Percentiles rank a stretch among this genome's conserved stretches.
phyloP scores from a whole-genome alignment of 2,888 invertebrate genomes.

The Mantis religiosa region DNA sequence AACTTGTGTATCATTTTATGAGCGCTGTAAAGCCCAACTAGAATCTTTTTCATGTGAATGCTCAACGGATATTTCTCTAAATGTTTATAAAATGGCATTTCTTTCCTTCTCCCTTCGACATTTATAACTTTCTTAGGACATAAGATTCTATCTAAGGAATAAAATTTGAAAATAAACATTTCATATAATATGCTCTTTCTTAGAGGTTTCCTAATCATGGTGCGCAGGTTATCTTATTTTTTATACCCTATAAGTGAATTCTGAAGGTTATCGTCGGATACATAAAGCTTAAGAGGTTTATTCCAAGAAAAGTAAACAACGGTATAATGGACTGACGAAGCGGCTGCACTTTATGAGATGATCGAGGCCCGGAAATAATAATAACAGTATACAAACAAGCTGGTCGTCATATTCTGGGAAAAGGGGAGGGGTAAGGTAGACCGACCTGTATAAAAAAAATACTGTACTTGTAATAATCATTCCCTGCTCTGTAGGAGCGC shows the following conservation, averaged over 20 bases:
- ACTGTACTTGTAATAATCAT: background rate
- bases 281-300: background rate
- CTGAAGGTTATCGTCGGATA: background rate
- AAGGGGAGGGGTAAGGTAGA: background rate
- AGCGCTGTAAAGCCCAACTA: background rate
- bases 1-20: background rate
- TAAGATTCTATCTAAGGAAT: background rate
- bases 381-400: background rate
- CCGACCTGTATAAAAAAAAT: background rate
- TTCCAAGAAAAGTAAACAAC: background rate
- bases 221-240: background rate
- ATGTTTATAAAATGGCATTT: background rate
- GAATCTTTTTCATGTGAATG: background rate
- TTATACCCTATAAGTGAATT: background rate
- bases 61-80: background rate
- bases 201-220: background rate
- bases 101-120: background rate
- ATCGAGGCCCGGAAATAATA: background rate
- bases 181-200: background rate
- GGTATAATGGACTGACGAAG: background rate
- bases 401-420: background rate
- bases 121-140: background rate
- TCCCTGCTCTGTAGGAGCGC: background rate
- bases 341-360: background rate
- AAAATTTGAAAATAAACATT: background rate